phyloP scores from a whole-genome alignment of 2,113 vertebrate species.

The Halcyon senegalensis region DNA sequence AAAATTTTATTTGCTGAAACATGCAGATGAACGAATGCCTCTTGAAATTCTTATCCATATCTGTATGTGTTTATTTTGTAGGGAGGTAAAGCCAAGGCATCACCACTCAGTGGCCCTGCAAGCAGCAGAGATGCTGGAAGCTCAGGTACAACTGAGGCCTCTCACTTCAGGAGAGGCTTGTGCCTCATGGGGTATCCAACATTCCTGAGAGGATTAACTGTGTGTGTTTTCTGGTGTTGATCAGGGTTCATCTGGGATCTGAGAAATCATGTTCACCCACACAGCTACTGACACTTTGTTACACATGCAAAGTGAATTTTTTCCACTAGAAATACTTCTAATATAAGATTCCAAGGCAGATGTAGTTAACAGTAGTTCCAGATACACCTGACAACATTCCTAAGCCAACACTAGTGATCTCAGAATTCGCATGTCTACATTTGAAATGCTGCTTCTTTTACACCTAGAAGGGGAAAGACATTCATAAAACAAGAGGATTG shows the following conservation, averaged over 20 bases:
- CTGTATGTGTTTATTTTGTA: not conserved
- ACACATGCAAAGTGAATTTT: not conserved
- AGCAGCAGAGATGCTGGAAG: not conserved
- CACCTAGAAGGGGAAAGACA: not conserved
- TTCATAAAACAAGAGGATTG: not conserved
- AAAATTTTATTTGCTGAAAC: not conserved
- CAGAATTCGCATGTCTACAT: not conserved
- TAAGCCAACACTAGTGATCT: not conserved
- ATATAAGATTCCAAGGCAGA: not conserved
- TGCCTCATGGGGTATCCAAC: rapidly evolving
- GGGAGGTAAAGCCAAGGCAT: not conserved
- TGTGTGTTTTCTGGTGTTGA: not conserved
- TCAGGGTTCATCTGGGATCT: not conserved
- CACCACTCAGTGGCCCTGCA: not conserved
- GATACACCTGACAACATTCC: not conserved
- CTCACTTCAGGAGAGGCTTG: not conserved
- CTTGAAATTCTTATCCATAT: not conserved
- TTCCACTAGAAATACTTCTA: not conserved
- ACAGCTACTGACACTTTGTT: not conserved
- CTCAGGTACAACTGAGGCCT: not conserved
- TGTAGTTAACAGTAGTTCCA: not conserved
- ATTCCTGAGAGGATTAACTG: not conserved
- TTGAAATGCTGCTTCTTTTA: not conserved
- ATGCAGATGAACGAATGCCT: not conserved
- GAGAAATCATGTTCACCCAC: rapidly evolving